Evolutionary conservation across 1,140 invertebrate species (phyloP).

Genomic region (Drosophila lowei): DNA sequence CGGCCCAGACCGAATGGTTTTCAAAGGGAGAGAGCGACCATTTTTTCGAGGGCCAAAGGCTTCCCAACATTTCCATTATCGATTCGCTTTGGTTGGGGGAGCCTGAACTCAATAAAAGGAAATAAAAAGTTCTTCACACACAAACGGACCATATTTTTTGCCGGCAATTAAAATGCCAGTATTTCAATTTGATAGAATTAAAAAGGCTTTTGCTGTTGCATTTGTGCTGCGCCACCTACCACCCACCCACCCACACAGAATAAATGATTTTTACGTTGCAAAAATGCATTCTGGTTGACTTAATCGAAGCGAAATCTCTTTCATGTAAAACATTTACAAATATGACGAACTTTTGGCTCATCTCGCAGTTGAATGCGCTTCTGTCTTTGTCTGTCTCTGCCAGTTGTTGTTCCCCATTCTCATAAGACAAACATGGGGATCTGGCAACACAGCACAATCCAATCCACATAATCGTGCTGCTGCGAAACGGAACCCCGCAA

Average conservation of each 20-base stretch:
- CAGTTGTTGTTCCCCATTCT: slow-evolving; percentile 5
- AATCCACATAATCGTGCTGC: too few species aligned
- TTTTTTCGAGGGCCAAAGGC: background rate
- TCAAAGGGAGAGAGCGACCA: background rate
- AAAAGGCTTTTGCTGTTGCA: slow-evolving; percentile 18
- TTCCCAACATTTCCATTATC: background rate
- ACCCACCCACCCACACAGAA: background rate
- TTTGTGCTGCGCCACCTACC: background rate
- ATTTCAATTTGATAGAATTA: slow-evolving; percentile 58
- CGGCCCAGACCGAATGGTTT: background rate
- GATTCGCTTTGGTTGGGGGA: slow-evolving; percentile 9
- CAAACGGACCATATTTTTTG: slow-evolving; percentile 32
- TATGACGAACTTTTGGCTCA: background rate
- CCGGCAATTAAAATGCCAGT: slow-evolving; percentile 54
- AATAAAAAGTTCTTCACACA: too few species aligned
- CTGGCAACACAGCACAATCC: too few species aligned
- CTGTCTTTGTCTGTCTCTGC: background rate
- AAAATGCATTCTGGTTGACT: slow-evolving; percentile 45
- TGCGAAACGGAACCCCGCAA: slow-evolving; percentile 12
- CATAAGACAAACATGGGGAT: slow-evolving; percentile 30
- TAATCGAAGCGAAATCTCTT: slow-evolving; percentile 32
- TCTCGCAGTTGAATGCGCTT: slow-evolving; percentile 3
- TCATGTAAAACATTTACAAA: background rate
- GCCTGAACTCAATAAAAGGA: slow-evolving; percentile 5
- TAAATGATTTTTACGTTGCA: slow-evolving; percentile 28